Evolutionary conservation across 2,113 vertebrate species (phyloP).

Genomic region (Erythrocercus mccallii): DNA sequence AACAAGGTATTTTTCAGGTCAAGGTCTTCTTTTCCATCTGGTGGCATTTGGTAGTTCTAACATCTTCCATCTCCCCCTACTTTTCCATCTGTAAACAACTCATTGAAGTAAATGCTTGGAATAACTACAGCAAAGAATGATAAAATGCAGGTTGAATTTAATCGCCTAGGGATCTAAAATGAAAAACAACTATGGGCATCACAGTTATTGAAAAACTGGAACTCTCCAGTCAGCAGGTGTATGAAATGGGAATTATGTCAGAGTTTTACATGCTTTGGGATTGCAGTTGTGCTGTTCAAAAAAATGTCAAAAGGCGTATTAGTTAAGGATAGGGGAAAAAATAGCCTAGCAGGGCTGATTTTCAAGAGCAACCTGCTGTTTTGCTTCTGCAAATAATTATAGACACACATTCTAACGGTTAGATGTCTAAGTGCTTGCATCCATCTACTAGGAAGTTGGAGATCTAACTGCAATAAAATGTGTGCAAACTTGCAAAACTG

Average conservation of each 20-base stretch:
- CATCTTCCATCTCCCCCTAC: constrained; percentile 45
- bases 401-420: neutral
- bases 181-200: neutral
- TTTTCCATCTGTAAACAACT: constrained; percentile 58
- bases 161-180: constrained; percentile 48
- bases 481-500: neutral
- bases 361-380: neutral
- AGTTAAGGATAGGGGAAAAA: neutral
- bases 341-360: neutral
- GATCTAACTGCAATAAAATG: neutral
- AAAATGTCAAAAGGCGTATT: neutral
- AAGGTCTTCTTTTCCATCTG: constrained; percentile 51
- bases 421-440: neutral
- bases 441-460: neutral
- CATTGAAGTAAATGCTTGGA: constrained; percentile 53
- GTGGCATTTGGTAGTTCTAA: constrained; percentile 47
- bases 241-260: constrained; percentile 9
- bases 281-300: neutral
- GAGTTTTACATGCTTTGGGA: neutral
- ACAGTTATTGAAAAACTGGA: constrained; percentile 13
- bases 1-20: constrained; percentile 53
- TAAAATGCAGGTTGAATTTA: constrained; percentile 50
- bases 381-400: constrained; percentile 37
- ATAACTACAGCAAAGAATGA: constrained; percentile 51
- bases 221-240: neutral